These are phyloP conservation scores for Camponotus vicinus DNA, from an alignment of 1,140 invertebrate species.

Conservation along the genomic window DNA sequence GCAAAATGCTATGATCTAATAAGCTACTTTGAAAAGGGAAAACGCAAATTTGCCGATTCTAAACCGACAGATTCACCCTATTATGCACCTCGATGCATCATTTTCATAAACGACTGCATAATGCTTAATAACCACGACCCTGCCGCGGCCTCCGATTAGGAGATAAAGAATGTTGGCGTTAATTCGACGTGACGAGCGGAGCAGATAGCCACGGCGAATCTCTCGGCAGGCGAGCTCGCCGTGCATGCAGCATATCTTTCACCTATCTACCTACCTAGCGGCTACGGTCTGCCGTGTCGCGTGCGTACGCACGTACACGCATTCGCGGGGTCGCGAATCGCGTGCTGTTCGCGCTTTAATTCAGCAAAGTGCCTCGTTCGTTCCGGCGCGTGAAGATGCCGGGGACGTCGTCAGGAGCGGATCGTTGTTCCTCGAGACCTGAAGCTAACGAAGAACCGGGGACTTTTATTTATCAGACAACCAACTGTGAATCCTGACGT, in stretches of 20 bases:
- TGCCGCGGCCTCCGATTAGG: constrained; percentile 58
- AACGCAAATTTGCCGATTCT: background rate
- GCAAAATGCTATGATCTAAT: background rate
- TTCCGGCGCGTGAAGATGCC: constrained; percentile 68
- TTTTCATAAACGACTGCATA: background rate
- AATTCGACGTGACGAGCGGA: constrained; percentile 58
- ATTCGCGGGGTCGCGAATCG: constrained; percentile 58
- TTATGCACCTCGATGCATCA: background rate
- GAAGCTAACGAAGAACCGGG: background rate
- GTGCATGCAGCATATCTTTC: background rate
- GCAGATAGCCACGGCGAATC: constrained; percentile 38
- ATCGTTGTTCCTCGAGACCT: background rate
- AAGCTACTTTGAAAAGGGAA: background rate
- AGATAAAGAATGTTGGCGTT: constrained; percentile 65
- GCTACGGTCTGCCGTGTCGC: constrained; percentile 25
- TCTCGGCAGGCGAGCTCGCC: constrained; percentile 45
- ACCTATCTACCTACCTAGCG: constrained; percentile 34
- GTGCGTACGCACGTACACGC: constrained; percentile 45
- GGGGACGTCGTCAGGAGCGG: constrained; percentile 30
- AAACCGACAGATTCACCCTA: no score
- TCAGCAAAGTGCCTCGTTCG: constrained; percentile 77
- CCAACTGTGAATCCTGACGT: background rate
- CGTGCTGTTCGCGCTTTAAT: constrained; percentile 78
- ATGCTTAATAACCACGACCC: constrained; percentile 11
- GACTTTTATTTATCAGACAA: background rate